Evolutionary conservation across 2,888 invertebrate genomes (phyloP).

Genomic region (Syrphus vitripennis): DNA sequence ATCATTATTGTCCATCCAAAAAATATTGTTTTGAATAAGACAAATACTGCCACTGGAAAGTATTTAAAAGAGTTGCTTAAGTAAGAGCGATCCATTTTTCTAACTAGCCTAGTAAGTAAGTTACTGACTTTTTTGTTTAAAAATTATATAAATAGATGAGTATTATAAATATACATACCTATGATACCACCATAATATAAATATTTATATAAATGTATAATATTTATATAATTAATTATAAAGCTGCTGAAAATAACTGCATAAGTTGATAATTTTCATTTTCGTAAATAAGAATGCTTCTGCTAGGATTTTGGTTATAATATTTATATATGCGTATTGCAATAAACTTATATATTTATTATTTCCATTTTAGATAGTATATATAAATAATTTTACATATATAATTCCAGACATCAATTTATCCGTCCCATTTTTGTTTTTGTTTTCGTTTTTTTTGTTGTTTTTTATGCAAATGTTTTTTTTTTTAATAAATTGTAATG

Average conservation of each 20-base stretch:
- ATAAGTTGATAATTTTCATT: constrained; percentile 9
- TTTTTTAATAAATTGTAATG: constrained; percentile 15
- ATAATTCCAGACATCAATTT: constrained; percentile 60
- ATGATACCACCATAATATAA: constrained; percentile 68
- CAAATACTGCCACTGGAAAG: too few species aligned
- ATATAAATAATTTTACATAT: constrained; percentile 66
- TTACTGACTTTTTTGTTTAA: neutral
- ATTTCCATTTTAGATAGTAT: constrained; percentile 38
- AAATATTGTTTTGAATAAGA: too few species aligned
- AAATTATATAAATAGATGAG: neutral
- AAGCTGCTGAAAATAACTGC: constrained; percentile 52
- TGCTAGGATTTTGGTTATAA: constrained; percentile 21
- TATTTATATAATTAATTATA: constrained; percentile 53
- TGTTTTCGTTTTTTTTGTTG: neutral
- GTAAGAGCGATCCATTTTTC: too few species aligned
- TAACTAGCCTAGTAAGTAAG: neutral
- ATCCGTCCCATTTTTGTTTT: constrained; percentile 31
- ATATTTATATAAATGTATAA: constrained; percentile 49
- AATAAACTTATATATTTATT: constrained; percentile 68
- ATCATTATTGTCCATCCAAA: too few species aligned
- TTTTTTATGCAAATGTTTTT: constrained; percentile 31
- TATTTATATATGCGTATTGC: constrained; percentile 54
- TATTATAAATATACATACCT: constrained; percentile 58
- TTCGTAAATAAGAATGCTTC: constrained; percentile 61
- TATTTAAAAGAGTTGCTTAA: too few species aligned